Evolutionary conservation across 2,113 vertebrate species (phyloP).

Genomic region (Osmerus eperlanus): DNA sequence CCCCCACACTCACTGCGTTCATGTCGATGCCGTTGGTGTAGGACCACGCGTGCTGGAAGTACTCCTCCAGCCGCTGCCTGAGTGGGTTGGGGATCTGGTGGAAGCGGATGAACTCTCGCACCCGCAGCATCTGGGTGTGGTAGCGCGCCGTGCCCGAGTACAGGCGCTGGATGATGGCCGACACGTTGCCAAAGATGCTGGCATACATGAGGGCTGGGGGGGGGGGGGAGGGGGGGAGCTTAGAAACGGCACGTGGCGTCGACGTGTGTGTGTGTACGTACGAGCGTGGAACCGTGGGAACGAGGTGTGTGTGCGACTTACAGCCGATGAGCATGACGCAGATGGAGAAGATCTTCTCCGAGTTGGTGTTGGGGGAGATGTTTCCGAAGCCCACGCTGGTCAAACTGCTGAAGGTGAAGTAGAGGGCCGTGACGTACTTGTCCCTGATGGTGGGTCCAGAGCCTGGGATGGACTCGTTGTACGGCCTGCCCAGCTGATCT

Average conservation of each 20-base stretch:
- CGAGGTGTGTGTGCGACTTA: constrained; percentile 60
- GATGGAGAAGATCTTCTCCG: constrained; percentile 91
- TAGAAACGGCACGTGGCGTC: too few species aligned
- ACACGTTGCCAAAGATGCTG: constrained; percentile 85
- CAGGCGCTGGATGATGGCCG: constrained; percentile 80
- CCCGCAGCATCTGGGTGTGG: constrained; percentile 80
- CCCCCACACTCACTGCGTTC: constrained; percentile 69
- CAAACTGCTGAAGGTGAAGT: constrained; percentile 94
- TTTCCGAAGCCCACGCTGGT: constrained; percentile 91
- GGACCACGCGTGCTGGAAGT: constrained; percentile 77
- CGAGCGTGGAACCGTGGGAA: neutral
- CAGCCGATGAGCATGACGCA: constrained; percentile 90
- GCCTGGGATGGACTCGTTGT: constrained; percentile 70
- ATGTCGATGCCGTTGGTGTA: constrained; percentile 81
- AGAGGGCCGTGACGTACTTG: constrained; percentile 88
- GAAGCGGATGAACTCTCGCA: constrained; percentile 77
- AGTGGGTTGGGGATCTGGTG: constrained; percentile 80
- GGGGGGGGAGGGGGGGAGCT: too few species aligned
- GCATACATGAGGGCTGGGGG: constrained; percentile 79
- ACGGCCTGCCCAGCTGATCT: constrained; percentile 81
- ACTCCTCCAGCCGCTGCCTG: constrained; percentile 75
- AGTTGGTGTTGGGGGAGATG: constrained; percentile 91
- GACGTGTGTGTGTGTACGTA: too few species aligned
- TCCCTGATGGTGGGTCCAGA: constrained; percentile 84
- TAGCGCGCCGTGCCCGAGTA: constrained; percentile 81